phyloP scores from a whole-genome alignment of 2,113 vertebrate genomes.

The Ploceus nigricollis region DNA sequence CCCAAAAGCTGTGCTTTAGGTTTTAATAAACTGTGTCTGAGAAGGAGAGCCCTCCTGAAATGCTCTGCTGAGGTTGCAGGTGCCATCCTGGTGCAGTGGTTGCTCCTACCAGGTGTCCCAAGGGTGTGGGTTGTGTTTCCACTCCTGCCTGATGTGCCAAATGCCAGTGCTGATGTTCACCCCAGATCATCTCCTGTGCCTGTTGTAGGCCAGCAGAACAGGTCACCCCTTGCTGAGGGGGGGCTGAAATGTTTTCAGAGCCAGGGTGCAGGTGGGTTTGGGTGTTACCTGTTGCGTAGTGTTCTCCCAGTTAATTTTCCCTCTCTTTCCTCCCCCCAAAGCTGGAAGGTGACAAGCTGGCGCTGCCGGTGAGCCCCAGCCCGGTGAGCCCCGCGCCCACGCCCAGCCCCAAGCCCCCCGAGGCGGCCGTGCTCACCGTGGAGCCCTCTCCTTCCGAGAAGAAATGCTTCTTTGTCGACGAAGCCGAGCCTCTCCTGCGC shows the following conservation, averaged over 20 bases:
- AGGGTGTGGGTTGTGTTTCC: accelerated
- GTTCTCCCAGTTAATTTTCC: not conserved
- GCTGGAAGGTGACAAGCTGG: constrained; percentile 89
- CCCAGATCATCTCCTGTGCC: accelerated
- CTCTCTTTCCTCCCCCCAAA: constrained; percentile 9
- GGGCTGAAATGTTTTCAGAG: not conserved
- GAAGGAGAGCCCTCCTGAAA: not conserved
- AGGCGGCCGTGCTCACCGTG: constrained; percentile 71
- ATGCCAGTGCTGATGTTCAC: not conserved
- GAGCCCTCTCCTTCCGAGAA: constrained; percentile 89
- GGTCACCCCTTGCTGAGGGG: accelerated
- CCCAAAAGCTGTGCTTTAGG: not conserved
- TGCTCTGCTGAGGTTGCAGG: not conserved
- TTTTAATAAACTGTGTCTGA: not conserved
- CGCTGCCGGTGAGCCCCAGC: constrained; percentile 78
- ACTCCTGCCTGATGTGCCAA: not conserved
- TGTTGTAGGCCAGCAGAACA: not conserved
- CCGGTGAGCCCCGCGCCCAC: constrained; percentile 69
- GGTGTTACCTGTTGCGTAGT: accelerated
- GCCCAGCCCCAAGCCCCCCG: constrained; percentile 77
- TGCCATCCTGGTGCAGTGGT: not conserved
- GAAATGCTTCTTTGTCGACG: constrained; percentile 91
- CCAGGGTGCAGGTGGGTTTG: not conserved
- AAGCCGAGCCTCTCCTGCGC: constrained; percentile 93
- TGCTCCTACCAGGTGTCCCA: not conserved